phyloP scores from a whole-genome alignment of 1,140 invertebrate species.

The Drosophila nannoptera region DNA sequence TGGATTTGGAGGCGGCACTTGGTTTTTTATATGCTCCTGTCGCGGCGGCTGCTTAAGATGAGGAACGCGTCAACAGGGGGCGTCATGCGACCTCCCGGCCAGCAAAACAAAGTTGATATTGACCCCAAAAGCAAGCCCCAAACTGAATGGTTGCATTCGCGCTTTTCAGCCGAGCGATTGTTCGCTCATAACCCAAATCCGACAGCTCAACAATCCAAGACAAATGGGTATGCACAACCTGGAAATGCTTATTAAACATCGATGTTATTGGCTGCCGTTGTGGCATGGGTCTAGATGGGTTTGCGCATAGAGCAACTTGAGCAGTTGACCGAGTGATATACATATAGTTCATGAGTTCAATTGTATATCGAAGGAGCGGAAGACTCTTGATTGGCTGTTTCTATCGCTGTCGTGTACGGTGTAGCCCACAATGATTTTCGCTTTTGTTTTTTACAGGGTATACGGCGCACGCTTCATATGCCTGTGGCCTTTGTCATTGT shows the following conservation, averaged over 20 bases:
- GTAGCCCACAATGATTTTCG: too few species aligned
- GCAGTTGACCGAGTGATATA: too few species aligned
- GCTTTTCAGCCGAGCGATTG: conserved; percentile 29
- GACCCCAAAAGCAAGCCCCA: conserved; percentile 55
- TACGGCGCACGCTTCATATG: conserved; percentile 1
- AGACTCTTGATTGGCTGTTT: too few species aligned
- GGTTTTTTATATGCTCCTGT: conserved; percentile 45
- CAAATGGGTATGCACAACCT: not conserved
- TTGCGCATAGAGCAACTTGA: too few species aligned
- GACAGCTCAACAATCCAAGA: not conserved
- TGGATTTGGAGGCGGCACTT: conserved; percentile 7
- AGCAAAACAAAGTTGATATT: conserved; percentile 61
- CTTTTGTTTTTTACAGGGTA: conserved; percentile 8
- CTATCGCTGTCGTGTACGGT: too few species aligned
- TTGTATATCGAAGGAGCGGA: too few species aligned
- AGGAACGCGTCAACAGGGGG: conserved; percentile 11
- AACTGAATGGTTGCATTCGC: conserved; percentile 50
- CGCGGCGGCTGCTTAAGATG: conserved; percentile 51
- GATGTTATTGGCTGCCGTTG: too few species aligned
- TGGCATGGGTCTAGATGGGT: too few species aligned
- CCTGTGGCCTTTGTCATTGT: not conserved
- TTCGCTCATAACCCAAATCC: conserved; percentile 24
- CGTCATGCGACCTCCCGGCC: conserved; percentile 14
- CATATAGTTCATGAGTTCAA: too few species aligned
- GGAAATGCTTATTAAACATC: not conserved